Evolutionary conservation across 2,797 vertebrate genomes (phyloP).

Genomic region (Sebastes oblongus): DNA sequence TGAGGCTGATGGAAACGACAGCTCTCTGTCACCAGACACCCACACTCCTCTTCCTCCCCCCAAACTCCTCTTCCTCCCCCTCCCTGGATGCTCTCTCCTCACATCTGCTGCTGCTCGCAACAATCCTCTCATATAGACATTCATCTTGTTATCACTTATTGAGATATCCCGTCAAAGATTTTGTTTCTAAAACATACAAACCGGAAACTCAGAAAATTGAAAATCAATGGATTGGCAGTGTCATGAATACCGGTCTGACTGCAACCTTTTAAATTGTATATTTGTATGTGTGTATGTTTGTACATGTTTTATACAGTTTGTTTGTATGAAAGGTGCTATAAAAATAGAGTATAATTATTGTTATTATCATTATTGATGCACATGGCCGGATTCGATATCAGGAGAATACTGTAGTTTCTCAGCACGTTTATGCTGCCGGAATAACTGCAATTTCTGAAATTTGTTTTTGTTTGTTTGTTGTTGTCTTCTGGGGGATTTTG

Average conservation of each 20-base stretch:
- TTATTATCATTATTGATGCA: neutral
- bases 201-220: neutral
- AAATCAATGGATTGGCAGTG: neutral
- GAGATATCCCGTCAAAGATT: neutral
- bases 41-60: slow-evolving; percentile 1
- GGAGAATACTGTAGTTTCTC: neutral
- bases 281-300: neutral
- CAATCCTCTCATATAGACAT: neutral
- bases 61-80: neutral
- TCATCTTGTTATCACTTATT: neutral
- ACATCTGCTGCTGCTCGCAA: slow-evolving; percentile 48
- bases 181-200: neutral
- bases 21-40: slow-evolving; percentile 44
- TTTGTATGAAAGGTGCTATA: neutral
- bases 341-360: neutral
- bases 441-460: fast-evolving
- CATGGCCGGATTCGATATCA: neutral
- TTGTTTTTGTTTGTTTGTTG: neutral
- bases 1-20: slow-evolving; percentile 63
- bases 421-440: neutral
- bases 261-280: neutral
- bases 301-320: neutral
- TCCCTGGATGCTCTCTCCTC: neutral
- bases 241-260: neutral
- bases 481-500: neutral